Percentiles rank a stretch among this genome's conserved stretches.
These are phyloP conservation scores for Platyrinchus mystaceus DNA, from an alignment of 2,797 vertebrate species.

Conservation along the genomic window DNA sequence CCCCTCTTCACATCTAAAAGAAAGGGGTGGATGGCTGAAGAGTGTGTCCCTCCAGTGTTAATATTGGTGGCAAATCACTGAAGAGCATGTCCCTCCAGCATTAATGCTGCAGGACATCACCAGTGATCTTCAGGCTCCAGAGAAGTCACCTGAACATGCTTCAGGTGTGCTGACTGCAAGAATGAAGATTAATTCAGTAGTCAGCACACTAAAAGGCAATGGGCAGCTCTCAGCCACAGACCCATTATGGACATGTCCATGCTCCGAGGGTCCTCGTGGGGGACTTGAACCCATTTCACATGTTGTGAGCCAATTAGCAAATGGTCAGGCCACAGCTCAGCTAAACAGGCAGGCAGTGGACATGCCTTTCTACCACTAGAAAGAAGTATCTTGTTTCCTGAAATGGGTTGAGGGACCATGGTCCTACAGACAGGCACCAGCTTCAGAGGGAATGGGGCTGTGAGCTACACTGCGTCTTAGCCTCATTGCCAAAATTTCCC, in stretches of 20 bases:
- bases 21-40: neutral
- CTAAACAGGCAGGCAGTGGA: neutral
- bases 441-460: neutral
- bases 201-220: neutral
- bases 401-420: rapidly evolving
- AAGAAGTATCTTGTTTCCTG: neutral
- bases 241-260: rapidly evolving
- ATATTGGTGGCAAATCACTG: neutral
- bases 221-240: neutral
- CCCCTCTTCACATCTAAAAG: neutral
- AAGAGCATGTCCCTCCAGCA: rapidly evolving
- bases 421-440: neutral
- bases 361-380: neutral
- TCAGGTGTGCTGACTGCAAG: neutral
- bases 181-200: neutral
- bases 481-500: neutral
- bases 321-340: neutral
- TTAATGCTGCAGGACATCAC: neutral
- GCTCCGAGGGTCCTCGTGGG: rapidly evolving
- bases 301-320: neutral
- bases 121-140: neutral
- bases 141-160: neutral
- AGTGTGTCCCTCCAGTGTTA: rapidly evolving
- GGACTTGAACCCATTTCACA: neutral
- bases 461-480: neutral